Conservation (phyloP, 1,140 invertebrate genomes). For the Brachionus asplanchnoidis region DNA sequence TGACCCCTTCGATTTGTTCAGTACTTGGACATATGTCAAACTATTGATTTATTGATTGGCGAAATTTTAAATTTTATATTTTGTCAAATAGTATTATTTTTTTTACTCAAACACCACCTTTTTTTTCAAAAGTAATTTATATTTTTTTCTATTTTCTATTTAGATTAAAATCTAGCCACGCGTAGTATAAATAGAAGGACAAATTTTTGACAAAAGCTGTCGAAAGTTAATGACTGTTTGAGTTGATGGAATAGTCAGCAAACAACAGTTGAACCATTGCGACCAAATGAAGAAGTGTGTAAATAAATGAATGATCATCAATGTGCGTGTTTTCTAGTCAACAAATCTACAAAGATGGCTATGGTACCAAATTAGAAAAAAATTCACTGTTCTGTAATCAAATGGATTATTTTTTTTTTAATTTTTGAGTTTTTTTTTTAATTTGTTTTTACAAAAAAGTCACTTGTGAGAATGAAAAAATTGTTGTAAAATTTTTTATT, state of each 20-base stretch:
- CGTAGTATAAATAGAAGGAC: neutral
- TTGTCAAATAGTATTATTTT: neutral
- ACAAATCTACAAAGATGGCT: neutral
- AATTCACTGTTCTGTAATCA: no score
- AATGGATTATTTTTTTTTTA: no score
- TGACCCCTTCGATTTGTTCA: neutral
- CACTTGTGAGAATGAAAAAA: neutral
- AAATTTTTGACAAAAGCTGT: neutral
- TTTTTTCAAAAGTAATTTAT: no score
- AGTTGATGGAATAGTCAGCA: neutral
- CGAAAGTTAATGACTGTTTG: neutral
- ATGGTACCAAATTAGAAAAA: no score
- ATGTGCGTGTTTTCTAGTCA: neutral
- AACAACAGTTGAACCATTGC: neutral
- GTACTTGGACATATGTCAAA: neutral
- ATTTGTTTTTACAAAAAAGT: neutral
- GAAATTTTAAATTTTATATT: neutral
- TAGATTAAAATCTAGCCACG: neutral
- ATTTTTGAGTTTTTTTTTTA: no score
- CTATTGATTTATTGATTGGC: constrained; percentile 16
- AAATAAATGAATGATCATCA: neutral
- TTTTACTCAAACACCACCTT: neutral
- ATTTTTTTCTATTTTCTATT: neutral
- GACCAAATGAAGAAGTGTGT: neutral
- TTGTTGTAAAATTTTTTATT: neutral